Conservation (phyloP, 2,797 vertebrate species). For the Choloepus didactylus region DNA sequence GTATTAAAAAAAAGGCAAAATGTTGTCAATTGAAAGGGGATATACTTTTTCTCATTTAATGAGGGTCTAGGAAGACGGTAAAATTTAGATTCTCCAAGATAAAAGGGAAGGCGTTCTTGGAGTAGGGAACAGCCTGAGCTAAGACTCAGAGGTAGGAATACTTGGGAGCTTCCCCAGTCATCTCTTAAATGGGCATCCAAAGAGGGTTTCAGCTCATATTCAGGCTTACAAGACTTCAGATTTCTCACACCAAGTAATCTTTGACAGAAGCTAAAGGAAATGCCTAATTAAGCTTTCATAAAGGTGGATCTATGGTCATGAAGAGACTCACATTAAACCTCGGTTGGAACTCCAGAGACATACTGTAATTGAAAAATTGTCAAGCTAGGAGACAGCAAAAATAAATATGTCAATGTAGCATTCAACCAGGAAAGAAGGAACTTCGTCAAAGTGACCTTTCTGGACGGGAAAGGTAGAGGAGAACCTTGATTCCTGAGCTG, state of each 20-base stretch:
- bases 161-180: background rate
- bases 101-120: background rate
- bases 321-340: conserved; percentile 58
- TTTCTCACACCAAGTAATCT: background rate
- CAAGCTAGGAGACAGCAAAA: conserved; percentile 39
- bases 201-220: background rate
- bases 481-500: conserved; percentile 42
- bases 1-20: background rate
- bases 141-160: background rate
- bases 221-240: background rate
- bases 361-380: conserved; percentile 71
- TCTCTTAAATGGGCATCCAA: background rate
- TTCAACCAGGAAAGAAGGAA: conserved; percentile 40
- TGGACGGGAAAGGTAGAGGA: background rate
- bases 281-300: conserved; percentile 69
- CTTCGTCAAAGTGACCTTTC: conserved; percentile 70
- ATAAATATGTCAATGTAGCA: conserved; percentile 54
- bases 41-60: conserved; percentile 8
- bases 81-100: background rate
- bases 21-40: background rate
- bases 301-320: conserved; percentile 50
- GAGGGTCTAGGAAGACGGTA: background rate
- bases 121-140: background rate
- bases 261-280: conserved; percentile 41
- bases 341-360: conserved; percentile 26